Conservation (phyloP, 2,797 vertebrate species). For the Microtus agrestis region DNA sequence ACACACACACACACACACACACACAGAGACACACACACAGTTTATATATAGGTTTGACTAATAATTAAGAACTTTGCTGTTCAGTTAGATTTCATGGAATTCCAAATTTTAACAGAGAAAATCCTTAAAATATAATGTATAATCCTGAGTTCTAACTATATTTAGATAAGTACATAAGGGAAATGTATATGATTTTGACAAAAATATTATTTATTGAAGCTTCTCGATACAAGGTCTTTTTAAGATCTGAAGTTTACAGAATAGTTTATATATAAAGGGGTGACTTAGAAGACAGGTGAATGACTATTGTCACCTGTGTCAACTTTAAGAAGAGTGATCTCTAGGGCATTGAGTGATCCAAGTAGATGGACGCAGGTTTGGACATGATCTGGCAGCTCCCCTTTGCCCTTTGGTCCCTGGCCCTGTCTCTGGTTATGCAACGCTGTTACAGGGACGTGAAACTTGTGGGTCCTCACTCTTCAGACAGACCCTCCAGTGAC, state of each 20-base stretch:
- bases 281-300: constrained; percentile 36
- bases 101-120: background rate
- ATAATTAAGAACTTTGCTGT: background rate
- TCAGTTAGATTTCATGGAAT: background rate
- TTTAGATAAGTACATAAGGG: background rate
- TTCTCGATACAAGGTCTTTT: background rate
- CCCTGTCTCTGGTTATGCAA: constrained; percentile 1
- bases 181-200: background rate
- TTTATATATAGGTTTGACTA: background rate
- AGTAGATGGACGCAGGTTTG: background rate
- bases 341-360: background rate
- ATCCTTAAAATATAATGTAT: background rate
- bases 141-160: background rate
- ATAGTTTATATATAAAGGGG: background rate
- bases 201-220: constrained; percentile 51
- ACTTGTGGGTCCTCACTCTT: background rate
- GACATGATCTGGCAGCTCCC: background rate
- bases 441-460: background rate
- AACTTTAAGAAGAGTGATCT: constrained; percentile 40
- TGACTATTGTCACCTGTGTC: background rate
- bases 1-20: background rate
- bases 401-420: background rate
- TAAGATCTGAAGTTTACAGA: background rate
- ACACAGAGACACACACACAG: background rate
- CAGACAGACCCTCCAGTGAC: background rate